A percentile compares a stretch with the other conserved stretches of the same genome.
Conservation (phyloP, 2,888 invertebrate genomes). For the Agrenia bidenticulata region DNA sequence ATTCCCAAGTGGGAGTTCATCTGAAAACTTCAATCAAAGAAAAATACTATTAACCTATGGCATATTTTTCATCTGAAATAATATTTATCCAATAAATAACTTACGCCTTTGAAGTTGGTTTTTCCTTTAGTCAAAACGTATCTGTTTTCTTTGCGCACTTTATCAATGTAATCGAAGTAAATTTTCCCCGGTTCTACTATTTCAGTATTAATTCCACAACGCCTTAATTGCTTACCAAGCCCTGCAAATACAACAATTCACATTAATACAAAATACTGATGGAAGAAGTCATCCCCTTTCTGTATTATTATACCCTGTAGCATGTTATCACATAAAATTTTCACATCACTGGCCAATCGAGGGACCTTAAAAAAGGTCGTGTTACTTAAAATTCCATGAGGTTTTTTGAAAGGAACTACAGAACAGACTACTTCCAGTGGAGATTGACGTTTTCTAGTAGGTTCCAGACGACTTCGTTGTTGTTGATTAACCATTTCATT, state of each 20-base stretch:
- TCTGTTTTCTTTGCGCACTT: background rate
- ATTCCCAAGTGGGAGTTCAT: conserved; percentile 61
- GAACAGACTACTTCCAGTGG: conserved; percentile 20
- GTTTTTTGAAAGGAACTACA: conserved; percentile 1
- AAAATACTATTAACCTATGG: too few relatives aligned
- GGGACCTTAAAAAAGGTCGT: background rate
- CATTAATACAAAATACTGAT: background rate
- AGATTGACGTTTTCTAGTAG: background rate
- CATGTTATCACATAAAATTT: conserved; percentile 65
- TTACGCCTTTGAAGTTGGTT: background rate
- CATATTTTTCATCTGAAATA: background rate
- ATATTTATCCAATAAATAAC: background rate
- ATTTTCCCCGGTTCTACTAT: conserved; percentile 58
- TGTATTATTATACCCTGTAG: conserved; percentile 56
- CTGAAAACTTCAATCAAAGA: conserved; percentile 41
- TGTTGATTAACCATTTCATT: conserved; percentile 15
- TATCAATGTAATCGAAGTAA: background rate
- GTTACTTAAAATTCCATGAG: background rate
- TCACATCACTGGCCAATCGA: conserved; percentile 8
- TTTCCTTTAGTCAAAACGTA: conserved; percentile 61
- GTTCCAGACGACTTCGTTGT: background rate
- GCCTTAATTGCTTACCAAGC: conserved; percentile 66
- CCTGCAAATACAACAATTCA: conserved; percentile 3
- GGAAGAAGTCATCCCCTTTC: too few relatives aligned
- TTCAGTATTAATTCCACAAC: conserved; percentile 65